phyloP scores from a whole-genome alignment of 2,113 vertebrate species.

The Corythornis cristatus region DNA sequence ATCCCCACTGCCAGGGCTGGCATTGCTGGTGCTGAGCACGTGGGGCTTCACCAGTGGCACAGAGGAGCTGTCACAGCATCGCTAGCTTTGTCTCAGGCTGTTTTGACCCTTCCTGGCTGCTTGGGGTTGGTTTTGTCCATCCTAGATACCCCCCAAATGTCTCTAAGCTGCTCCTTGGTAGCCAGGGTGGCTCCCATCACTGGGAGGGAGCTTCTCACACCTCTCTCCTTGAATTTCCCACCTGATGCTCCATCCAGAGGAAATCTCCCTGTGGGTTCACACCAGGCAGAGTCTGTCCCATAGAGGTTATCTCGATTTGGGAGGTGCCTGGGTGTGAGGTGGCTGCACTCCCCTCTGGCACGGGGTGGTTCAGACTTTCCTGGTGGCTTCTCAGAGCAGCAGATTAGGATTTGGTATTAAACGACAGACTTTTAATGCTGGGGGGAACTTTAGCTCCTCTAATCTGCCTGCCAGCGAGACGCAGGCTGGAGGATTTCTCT shows the following conservation, averaged over 20 bases:
- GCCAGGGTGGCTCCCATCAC: rapidly evolving
- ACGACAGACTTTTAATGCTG: background rate
- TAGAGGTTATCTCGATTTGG: rapidly evolving
- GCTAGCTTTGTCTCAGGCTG: rapidly evolving
- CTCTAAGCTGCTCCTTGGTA: background rate
- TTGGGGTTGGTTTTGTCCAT: background rate
- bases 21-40: rapidly evolving
- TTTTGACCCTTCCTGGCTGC: background rate
- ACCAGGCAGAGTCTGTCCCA: background rate
- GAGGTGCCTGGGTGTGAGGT: background rate
- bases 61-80: background rate
- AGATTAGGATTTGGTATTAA: background rate
- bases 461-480: background rate
- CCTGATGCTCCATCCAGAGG: background rate
- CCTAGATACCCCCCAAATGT: background rate
- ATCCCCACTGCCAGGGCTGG: background rate
- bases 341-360: rapidly evolving
- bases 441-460: background rate
- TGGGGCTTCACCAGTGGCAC: rapidly evolving
- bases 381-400: rapidly evolving
- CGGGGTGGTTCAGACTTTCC: background rate
- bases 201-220: rapidly evolving
- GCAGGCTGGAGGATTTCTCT: background rate
- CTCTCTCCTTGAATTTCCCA: background rate
- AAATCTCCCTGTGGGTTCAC: background rate